Evolutionary conservation across 2,888 invertebrate species (phyloP), one percentile per base, ranked within the genome.

Genomic region (Zaprionus bogoriensis): DNA sequence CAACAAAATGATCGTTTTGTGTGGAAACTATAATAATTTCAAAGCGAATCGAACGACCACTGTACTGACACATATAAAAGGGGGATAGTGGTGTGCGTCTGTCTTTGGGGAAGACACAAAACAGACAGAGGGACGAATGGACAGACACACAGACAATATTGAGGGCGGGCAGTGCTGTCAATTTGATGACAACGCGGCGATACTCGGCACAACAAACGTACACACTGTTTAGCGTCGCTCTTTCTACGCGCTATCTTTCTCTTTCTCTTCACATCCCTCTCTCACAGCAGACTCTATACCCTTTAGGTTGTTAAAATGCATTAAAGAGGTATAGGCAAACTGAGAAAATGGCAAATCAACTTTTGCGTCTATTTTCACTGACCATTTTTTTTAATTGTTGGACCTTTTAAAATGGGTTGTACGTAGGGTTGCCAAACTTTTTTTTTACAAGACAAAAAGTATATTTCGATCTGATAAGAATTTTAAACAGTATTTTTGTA

Each of bases 141-240:
- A 36, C 32, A 32, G 7, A 3, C 2, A 27, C 27, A 7, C 27
- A 3, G 28, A 25, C 39, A 19, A 46, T 47, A 42, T 58, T 38
- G 36, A 63, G 63, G 58, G 38, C 12, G 39, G 36, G 42, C 51
- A 50, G 48, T 50, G 55, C 59, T 72, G 71, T 74, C 59, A 54
- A 55, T 63, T 55, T 32, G 70, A 68, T 72, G 72, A 82, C 78
- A 85, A 85, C 79, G 85, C 85, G 50, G 59, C 75, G 78, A 66
- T 74, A 66, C 67, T 54, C 51, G 44, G 51, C 54, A 67, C 25
- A 74, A 74, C 74, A 74, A 67, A 71, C 69, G 74, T 74, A 68
- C 59, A 53, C 53, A 60, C 30, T 58, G 63, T 58, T 47, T 67
- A 42, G 50, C 45, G 39, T 41, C 22, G 32, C 3, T 66, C 30